Conservation (phyloP, 2,888 invertebrate species). For the Pristionchus arcanus region DNA sequence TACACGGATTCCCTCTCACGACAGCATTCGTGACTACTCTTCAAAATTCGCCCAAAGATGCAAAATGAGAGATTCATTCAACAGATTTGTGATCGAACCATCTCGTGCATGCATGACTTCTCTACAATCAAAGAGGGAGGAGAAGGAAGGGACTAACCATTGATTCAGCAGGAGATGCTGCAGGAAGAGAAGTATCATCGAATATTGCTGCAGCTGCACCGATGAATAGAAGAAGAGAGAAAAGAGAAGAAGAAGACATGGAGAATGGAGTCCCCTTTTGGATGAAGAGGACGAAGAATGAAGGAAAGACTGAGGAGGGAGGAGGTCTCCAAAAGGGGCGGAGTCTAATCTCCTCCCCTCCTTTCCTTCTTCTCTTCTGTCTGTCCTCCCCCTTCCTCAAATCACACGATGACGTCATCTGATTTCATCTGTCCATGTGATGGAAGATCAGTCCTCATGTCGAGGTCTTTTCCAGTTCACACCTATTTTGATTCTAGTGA, state of each 20-base stretch:
- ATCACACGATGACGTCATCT: neutral
- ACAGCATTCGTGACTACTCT: neutral
- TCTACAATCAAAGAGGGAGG: neutral
- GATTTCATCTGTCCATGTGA: neutral
- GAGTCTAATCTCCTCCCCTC: constrained; percentile 21
- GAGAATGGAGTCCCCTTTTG: neutral
- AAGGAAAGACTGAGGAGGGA: constrained; percentile 43
- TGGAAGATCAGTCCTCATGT: neutral
- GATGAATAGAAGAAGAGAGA: neutral
- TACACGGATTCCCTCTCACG: neutral
- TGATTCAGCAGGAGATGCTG: neutral
- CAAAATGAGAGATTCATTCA: neutral
- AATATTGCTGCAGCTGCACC: neutral
- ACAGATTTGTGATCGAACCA: neutral
- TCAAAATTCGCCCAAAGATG: neutral
- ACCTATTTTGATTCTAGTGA: neutral
- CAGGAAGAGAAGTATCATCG: constrained; percentile 22
- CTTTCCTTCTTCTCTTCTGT: neutral
- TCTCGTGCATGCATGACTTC: neutral
- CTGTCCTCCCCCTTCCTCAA: constrained; percentile 21
- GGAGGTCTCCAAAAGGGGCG: neutral
- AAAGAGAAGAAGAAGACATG: constrained; percentile 37
- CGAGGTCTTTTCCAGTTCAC: neutral
- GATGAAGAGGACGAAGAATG: constrained; percentile 21
- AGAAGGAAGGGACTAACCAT: neutral